phyloP scores from a whole-genome alignment of 2,797 vertebrate genomes.

The Pseudochirops corinnae region DNA sequence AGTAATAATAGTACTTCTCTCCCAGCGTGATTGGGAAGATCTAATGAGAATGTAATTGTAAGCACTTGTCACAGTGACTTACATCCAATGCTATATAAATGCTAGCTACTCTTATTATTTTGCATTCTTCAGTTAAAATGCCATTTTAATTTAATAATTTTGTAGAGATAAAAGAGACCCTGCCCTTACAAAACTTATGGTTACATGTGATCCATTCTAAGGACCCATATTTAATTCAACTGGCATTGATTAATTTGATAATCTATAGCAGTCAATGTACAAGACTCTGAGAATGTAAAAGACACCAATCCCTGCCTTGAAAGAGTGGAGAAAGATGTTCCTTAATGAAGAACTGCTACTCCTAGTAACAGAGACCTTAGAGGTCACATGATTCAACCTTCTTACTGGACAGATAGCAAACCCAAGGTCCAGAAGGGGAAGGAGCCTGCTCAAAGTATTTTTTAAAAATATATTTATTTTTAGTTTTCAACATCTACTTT shows the following conservation, averaged over 20 bases:
- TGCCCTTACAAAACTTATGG: background rate
- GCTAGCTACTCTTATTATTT: background rate
- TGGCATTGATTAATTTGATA: background rate
- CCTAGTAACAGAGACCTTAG: background rate
- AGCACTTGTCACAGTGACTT: background rate
- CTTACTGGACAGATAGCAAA: background rate
- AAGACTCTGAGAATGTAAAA: background rate
- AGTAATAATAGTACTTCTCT: background rate
- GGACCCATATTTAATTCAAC: no score
- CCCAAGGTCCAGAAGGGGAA: background rate
- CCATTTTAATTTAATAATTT: background rate
- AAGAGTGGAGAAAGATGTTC: background rate
- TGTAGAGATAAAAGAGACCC: background rate
- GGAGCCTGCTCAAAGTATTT: no score
- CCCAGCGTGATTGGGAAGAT: background rate
- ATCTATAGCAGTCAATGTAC: background rate
- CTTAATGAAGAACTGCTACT: background rate
- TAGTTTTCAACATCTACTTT: no score
- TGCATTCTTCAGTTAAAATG: background rate
- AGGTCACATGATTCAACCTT: background rate
- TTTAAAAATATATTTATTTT: no score
- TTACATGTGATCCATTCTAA: background rate
- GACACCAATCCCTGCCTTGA: background rate
- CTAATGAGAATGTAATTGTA: no score
- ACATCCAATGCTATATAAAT: no score